phyloP scores from a whole-genome alignment of 1,140 invertebrate species.

The Asbolus verrucosus region DNA sequence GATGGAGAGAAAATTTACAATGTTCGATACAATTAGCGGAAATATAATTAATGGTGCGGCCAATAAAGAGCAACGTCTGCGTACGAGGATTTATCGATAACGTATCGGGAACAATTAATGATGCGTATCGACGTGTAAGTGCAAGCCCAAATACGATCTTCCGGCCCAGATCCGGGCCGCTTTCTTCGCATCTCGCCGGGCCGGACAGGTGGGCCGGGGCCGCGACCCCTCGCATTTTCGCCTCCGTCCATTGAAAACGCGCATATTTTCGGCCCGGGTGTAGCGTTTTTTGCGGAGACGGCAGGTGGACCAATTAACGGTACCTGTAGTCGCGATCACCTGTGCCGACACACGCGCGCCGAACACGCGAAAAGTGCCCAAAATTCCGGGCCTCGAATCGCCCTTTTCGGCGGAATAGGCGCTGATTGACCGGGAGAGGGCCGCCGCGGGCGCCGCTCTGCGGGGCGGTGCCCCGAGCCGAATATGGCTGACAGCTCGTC shows the following conservation, averaged over 20 bases:
- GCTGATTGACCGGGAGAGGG: constrained; percentile 24
- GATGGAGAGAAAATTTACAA: constrained; percentile 19
- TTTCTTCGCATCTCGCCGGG: too few species aligned
- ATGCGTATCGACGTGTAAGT: too few species aligned
- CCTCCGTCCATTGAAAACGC: too few species aligned
- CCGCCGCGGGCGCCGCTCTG: too few species aligned
- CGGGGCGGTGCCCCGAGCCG: too few species aligned
- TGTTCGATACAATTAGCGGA: constrained; percentile 30
- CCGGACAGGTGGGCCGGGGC: too few species aligned
- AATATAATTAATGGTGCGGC: constrained; percentile 20
- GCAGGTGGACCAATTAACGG: constrained; percentile 60
- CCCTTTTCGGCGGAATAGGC: constrained; percentile 26
- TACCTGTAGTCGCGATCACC: constrained; percentile 58
- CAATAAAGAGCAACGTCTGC: constrained; percentile 6
- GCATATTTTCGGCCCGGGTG: constrained; percentile 6
- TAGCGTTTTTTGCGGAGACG: constrained; percentile 27
- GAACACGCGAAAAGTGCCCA: constrained; percentile 41
- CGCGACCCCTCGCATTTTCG: too few species aligned
- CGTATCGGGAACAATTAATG: not conserved
- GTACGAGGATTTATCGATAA: not conserved
- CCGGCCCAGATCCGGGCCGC: too few species aligned
- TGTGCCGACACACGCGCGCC: constrained; percentile 53
- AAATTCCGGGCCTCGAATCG: constrained; percentile 41
- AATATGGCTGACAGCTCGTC: too few species aligned
- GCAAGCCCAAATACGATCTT: too few species aligned